These are phyloP conservation scores for Lithodes maja DNA, from an alignment of 2,888 invertebrate species.

Conservation along the genomic window DNA sequence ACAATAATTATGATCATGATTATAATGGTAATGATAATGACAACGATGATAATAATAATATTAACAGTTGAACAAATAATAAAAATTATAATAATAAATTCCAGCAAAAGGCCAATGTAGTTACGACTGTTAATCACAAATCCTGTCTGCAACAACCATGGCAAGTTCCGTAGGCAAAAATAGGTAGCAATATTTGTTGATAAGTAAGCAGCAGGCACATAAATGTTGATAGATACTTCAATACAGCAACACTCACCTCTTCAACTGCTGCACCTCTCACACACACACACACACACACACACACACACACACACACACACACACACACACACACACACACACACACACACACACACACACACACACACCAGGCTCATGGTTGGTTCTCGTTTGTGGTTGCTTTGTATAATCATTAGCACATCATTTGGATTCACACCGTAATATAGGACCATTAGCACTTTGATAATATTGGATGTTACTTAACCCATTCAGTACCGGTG, in stretches of 20 bases:
- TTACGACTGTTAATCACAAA: not conserved
- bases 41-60: not conserved
- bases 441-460: too few species aligned
- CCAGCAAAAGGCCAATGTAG: not conserved
- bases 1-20: not conserved
- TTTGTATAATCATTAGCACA: too few species aligned
- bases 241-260: constrained; percentile 7
- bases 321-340: too few species aligned
- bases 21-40: not conserved
- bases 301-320: too few species aligned
- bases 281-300: not conserved
- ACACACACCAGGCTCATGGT: too few species aligned
- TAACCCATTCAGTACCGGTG: too few species aligned
- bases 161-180: not conserved
- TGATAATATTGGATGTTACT: too few species aligned
- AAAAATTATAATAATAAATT: not conserved
- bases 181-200: constrained; percentile 6
- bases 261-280: not conserved
- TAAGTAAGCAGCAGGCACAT: constrained; percentile 14
- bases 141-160: not conserved
- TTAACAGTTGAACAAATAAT: not conserved
- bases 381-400: too few species aligned
- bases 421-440: too few species aligned
- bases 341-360: too few species aligned
- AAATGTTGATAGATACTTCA: constrained; percentile 3